Conservation (phyloP, 2,888 invertebrate genomes). For the Clostera curtula region DNA sequence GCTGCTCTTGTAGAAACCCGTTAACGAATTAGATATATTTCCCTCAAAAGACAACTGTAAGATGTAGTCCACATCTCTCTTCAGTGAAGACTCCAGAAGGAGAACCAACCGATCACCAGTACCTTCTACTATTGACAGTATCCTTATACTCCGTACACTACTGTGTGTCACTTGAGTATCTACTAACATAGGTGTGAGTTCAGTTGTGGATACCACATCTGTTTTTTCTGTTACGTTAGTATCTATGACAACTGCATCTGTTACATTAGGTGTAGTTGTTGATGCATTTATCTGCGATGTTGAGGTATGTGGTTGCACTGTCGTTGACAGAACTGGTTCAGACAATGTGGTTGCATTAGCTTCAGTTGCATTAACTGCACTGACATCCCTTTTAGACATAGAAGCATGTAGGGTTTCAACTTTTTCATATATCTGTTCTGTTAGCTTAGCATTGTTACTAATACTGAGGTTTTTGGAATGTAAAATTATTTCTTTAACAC, state of each 20-base stretch:
- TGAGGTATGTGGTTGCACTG: constrained; percentile 7
- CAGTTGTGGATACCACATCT: constrained; percentile 10
- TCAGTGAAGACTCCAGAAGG: constrained; percentile 47
- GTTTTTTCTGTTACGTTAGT: constrained; percentile 14
- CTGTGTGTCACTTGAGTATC: constrained; percentile 56
- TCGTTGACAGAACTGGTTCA: constrained; percentile 12
- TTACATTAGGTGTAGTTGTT: constrained; percentile 5
- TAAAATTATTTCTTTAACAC: constrained; percentile 59
- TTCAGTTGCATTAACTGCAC: constrained; percentile 12
- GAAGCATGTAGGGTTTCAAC: constrained; percentile 36
- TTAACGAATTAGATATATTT: constrained; percentile 73
- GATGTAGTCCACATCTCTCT: constrained; percentile 67
- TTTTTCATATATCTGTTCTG: constrained; percentile 62
- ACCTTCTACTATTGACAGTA: constrained; percentile 39
- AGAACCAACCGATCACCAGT: constrained; percentile 53
- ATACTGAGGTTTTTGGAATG: constrained; percentile 68
- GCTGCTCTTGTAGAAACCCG: constrained; percentile 80
- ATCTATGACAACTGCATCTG: constrained; percentile 8
- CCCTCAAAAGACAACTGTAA: constrained; percentile 73
- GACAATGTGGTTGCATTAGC: constrained; percentile 8
- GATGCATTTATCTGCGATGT: constrained; percentile 7
- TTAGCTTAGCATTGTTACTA: constrained; percentile 46
- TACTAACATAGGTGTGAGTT: constrained; percentile 12
- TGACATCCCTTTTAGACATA: constrained; percentile 34
- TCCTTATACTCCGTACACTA: constrained; percentile 47